phyloP scores from a whole-genome alignment of 1,140 invertebrate genomes.

The Plutomurus gul region DNA sequence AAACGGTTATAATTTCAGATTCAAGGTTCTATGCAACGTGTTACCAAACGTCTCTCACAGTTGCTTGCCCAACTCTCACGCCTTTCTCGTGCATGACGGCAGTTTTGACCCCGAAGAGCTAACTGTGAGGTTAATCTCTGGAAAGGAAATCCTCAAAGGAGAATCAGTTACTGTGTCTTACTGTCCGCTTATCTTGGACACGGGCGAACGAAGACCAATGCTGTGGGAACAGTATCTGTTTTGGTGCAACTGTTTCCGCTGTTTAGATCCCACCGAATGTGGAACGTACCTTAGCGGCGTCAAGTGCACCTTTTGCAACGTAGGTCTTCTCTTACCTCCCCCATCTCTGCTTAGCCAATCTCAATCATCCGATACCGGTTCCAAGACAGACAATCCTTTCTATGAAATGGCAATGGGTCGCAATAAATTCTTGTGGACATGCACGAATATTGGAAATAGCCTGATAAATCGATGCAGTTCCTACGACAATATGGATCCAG shows the following conservation, averaged over 20 bases:
- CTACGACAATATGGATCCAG: neutral
- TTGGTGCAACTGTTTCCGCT: neutral
- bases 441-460: too few species aligned
- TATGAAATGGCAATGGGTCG: neutral
- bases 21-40: neutral
- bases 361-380: neutral
- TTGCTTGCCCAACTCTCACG: neutral
- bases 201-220: neutral
- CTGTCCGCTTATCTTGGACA: neutral
- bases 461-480: neutral
- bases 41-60: neutral
- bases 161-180: neutral
- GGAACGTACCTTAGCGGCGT: neutral
- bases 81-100: neutral
- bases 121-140: neutral
- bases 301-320: neutral
- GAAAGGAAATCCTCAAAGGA: neutral
- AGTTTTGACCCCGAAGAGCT: neutral
- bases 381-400: neutral
- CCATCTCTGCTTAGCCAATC: neutral
- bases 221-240: neutral
- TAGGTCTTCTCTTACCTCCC: neutral
- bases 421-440: too few species aligned
- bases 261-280: neutral
- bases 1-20: too few species aligned